Percentiles rank a stretch among this genome's conserved stretches.
These are phyloP conservation scores for Australoheros scitulus DNA, from an alignment of 2,113 vertebrate genomes.

Conservation along the genomic window DNA sequence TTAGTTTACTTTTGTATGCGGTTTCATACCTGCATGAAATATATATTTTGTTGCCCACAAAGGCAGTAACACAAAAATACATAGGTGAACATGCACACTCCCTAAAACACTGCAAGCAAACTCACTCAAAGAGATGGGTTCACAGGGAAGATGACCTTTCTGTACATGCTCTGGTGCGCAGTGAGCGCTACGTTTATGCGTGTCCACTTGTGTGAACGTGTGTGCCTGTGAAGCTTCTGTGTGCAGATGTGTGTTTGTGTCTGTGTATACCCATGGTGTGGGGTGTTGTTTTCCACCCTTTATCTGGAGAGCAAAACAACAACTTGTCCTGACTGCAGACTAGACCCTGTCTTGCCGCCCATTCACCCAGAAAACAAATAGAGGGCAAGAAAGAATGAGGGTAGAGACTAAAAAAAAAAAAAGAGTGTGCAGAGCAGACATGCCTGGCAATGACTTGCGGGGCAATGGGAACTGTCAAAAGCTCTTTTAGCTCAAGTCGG, in stretches of 20 bases:
- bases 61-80: neutral
- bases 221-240: neutral
- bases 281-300: conserved; percentile 26
- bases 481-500: conserved; percentile 37
- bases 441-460: conserved; percentile 33
- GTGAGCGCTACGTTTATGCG: neutral
- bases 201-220: conserved; percentile 11
- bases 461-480: conserved; percentile 53
- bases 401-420: conserved; percentile 42
- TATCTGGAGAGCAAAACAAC: conserved; percentile 43
- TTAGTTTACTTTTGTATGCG: neutral
- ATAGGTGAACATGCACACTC: conserved; percentile 10
- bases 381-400: conserved; percentile 21
- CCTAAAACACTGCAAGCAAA: conserved; percentile 23
- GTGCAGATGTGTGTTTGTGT: conserved; percentile 2
- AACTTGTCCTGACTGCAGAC: conserved; percentile 45
- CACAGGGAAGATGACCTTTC: conserved; percentile 36
- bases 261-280: conserved; percentile 5
- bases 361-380: conserved; percentile 67
- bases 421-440: conserved; percentile 3
- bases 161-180: conserved; percentile 27
- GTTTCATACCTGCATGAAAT: neutral
- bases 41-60: neutral
- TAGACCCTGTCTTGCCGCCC: conserved; percentile 39
- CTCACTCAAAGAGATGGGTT: conserved; percentile 12